Evolutionary conservation across 2,113 vertebrate species (phyloP), one percentile per base, ranked within the genome.

Genomic region (Otus sunia): DNA sequence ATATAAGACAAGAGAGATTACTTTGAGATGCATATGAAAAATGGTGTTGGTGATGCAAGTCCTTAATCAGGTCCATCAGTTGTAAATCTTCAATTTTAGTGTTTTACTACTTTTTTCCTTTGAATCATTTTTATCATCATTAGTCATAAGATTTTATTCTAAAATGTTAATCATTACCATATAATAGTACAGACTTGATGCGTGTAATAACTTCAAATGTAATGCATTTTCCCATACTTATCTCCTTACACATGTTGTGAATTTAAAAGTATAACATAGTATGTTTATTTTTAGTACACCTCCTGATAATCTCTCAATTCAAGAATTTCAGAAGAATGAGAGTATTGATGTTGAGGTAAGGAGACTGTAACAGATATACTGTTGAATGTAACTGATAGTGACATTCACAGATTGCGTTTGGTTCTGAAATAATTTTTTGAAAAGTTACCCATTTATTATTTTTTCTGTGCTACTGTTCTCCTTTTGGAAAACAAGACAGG

Each of bases 271-370:
- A 10, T 97, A 92, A 73, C 32, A 0, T 29, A 76, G 58, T 92
- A 3, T 96, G 74, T 91, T 96, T 95, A 71, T 95, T 98, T 98
- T 94, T 92, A 99, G 99, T 98, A 98, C 98, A 94, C 99, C 99
- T 96, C 99, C 99, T 89, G 99, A 99, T 98, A 99, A 99, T 98
- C 97, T 99, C 83, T 99, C 99, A 83, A 99, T 99, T 98, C 99
- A 99, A 98, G 99, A 99, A 94, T 99, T 99, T 98, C 99, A 99
- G 97, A 99, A 99, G 98, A 99, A 99, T 94, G 99, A 99, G 98
- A 98, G 97, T 92, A 98, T 99, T 94, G 99, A 99, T 96, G 99
- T 99, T 53, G 99, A 99, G 99, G 99, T 99, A 95, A 98, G 98
- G 26, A 97, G 77, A 72, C 47, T 79, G 6, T 52, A 85, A 49